Evolutionary conservation across 2,888 invertebrate genomes (phyloP).

Genomic region (Gryllus longicercus): DNA sequence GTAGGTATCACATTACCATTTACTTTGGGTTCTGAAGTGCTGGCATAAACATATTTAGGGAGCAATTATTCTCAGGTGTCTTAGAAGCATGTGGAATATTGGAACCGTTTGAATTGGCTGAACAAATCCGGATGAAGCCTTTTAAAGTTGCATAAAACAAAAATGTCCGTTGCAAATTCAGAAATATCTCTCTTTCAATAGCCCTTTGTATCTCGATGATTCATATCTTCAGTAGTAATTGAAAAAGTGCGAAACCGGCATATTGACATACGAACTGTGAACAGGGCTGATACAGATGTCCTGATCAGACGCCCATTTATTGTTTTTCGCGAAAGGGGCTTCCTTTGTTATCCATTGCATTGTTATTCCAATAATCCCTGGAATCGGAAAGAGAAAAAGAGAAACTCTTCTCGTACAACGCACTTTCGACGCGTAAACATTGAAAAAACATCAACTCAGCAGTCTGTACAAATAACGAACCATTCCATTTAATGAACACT

Average conservation of each 20-base stretch:
- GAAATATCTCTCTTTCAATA: constrained; percentile 5
- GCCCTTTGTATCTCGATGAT: background rate
- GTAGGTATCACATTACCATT: no score
- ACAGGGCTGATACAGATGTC: background rate
- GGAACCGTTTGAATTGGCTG: background rate
- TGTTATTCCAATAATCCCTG: background rate
- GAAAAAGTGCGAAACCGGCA: background rate
- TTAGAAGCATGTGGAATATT: background rate
- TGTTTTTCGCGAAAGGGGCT: background rate
- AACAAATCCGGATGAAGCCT: background rate
- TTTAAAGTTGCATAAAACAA: background rate
- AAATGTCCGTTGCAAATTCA: background rate
- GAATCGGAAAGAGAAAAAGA: background rate
- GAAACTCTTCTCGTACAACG: background rate
- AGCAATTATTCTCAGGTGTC: no score
- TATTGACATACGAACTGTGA: background rate
- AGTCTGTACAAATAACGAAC: background rate
- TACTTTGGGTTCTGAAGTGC: no score
- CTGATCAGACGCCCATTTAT: background rate
- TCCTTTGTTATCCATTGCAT: constrained; percentile 10
- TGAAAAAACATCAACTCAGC: background rate
- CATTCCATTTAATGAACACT: background rate
- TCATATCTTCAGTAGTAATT: background rate
- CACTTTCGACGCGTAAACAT: background rate
- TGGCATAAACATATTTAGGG: no score